Evolutionary conservation across 1,140 invertebrate genomes (phyloP), one percentile per base, ranked within the genome.

Genomic region (Orchesella cincta): DNA sequence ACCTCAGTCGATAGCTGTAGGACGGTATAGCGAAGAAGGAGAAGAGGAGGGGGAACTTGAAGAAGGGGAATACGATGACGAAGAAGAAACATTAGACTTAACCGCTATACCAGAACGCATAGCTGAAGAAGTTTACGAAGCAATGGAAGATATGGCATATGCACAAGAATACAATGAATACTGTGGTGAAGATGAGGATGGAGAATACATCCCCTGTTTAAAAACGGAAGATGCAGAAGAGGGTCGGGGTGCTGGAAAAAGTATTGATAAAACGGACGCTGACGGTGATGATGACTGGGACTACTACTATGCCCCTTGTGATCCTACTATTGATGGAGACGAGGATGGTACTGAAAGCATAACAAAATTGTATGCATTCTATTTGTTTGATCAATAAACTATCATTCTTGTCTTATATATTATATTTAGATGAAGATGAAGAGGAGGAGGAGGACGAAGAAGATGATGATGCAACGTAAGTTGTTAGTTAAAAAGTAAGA

Each of bases 381-480:
- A 46, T n/a, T n/a, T n/a, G 39, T 46, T 46, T 46, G 39, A 46
- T 46, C 39, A 46, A 46, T 46, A 26, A 57, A 23, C 39, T 46
- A 46, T 46, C n/a, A n/a, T n/a, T 46, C 18, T 46, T 46, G 5
- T 46, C 39, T 46, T 46, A 18, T 46, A 46, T 57, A 5, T 16
- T 18, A 18, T 57, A 57, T 57, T 12, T n/a, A 14, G 36, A 75
- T 35, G 31, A 8, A 39, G 72, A 78, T 3, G 73, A 75, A 34
- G 73, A 78, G 73, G 23, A 34, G 35, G 76, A 77, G 70, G 78
- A 76, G 28, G 78, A 75, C n/a, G 74, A 64, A 46, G 78, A 73
- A 54, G 74, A 52, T 33, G 67, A 73, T 64, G 72, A 70, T 23
- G 62, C 29, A 8, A 31, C 26, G 16, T 20, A 5, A 51, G 3